These are phyloP conservation scores for Hypotaenidia philippensis DNA, from an alignment of 2,797 vertebrate genomes.

Conservation along the genomic window DNA sequence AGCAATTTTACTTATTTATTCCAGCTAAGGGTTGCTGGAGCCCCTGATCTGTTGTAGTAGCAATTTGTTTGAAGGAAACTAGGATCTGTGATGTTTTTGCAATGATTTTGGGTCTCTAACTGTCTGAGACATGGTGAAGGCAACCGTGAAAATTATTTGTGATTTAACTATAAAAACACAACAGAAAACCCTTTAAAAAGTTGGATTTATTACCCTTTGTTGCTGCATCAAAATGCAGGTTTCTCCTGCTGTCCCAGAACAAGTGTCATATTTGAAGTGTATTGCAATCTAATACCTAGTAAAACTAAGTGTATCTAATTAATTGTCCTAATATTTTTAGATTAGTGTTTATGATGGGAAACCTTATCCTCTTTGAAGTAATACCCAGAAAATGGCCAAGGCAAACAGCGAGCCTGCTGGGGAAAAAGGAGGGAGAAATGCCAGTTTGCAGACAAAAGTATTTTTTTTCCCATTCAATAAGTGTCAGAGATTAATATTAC, in stretches of 20 bases:
- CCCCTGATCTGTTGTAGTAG: not conserved
- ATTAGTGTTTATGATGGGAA: conserved; percentile 82
- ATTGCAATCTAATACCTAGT: conserved; percentile 84
- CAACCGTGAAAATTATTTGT: conserved; percentile 26
- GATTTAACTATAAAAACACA: conserved; percentile 61
- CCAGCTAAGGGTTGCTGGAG: not conserved
- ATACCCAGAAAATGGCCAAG: conserved; percentile 83
- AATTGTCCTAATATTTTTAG: conserved; percentile 86
- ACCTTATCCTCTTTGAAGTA: conserved; percentile 86
- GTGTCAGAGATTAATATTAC: conserved; percentile 87
- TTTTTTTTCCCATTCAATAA: conserved; percentile 75
- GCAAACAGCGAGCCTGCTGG: conserved; percentile 55
- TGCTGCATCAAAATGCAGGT: conserved; percentile 36
- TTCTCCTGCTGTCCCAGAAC: conserved; percentile 57
- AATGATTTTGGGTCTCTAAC: conserved; percentile 2
- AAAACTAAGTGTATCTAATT: conserved; percentile 91
- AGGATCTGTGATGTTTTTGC: not conserved
- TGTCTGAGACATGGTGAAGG: not conserved
- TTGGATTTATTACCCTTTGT: conserved; percentile 63
- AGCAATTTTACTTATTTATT: not conserved
- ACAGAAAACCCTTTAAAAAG: not conserved
- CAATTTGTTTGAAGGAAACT: not conserved
- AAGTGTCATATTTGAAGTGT: conserved; percentile 80
- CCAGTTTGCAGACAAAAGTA: conserved; percentile 80
- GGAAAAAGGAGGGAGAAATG: conserved; percentile 73